Evolutionary conservation across 2,888 invertebrate species (phyloP).

Genomic region (Cheilosia impressa): DNA sequence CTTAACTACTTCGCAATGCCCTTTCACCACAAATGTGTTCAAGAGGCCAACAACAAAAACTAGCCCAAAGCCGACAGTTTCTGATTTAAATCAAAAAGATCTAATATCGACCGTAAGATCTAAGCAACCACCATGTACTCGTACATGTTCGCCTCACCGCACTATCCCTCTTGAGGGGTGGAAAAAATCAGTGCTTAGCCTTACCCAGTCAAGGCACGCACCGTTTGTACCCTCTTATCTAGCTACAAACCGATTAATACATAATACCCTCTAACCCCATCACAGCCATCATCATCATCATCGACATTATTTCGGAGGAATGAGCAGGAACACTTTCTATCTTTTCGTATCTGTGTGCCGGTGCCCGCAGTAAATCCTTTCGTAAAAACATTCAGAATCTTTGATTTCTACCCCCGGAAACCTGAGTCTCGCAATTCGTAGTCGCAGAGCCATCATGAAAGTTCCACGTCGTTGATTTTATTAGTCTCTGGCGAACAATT

Average conservation of each 20-base stretch:
- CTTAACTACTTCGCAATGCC: no score
- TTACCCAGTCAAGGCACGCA: conserved; percentile 58
- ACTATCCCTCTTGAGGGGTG: neutral
- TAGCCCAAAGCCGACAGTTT: no score
- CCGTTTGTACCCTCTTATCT: conserved; percentile 47
- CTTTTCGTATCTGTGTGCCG: conserved; percentile 41
- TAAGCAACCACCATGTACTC: neutral
- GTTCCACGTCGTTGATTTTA: conserved; percentile 84
- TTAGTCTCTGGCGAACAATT: conserved; percentile 84
- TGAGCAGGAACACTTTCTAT: conserved; percentile 31
- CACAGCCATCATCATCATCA: conserved; percentile 69
- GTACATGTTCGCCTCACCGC: neutral
- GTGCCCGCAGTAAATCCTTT: conserved; percentile 69
- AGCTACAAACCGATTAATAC: conserved; percentile 74
- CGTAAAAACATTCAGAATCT: conserved; percentile 66
- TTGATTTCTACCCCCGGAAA: conserved; percentile 72
- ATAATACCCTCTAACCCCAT: conserved; percentile 74
- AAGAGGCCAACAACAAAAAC: no score
- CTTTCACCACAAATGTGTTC: no score
- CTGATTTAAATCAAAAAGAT: no score
- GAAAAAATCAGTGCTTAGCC: no score
- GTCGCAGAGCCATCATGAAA: conserved; percentile 77
- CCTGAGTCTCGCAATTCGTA: conserved; percentile 33
- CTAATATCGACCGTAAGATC: no score
- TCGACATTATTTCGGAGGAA: conserved; percentile 42